Evolutionary conservation across 2,888 invertebrate genomes (phyloP), one percentile per base, ranked within the genome.

Genomic region (Tillus elongatus): DNA sequence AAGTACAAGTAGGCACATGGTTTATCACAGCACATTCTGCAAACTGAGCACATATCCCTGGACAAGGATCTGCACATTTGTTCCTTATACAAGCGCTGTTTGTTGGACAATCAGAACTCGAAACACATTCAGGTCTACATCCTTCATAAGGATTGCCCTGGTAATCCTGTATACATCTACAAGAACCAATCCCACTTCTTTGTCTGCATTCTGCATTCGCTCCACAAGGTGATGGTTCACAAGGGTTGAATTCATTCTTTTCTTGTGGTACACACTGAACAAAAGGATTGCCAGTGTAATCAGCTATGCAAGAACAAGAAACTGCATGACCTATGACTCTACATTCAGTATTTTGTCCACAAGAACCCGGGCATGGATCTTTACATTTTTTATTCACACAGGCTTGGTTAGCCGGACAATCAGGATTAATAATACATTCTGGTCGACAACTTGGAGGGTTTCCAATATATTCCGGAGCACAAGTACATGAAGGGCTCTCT

Each of bases 161-260:
- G 57, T 86, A 86, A 49, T 84, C 84, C 53, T 79, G 75, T 43
- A 86, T 75, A 54, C 88, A 90, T 27, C 77, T 75, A 57, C 88
- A 89, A 35, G 85, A 77, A 13, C 86, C 87, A 15, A 81, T 84
- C 24, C 81, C 83, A 51, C 85, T 82, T 43, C 79, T 73, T 60
- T 82, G 76, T 52, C 72, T 77, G 63, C 87, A 82, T 56, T 84
- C 67, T 2, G 90, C 87, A 60, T 90, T 91, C 1, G 82, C 67
- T 24, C 90, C 91, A 58, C 91, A 91, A 1, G 89, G 89, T 16
- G 86, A 86, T 35, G 89, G 87, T 57, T 86, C 80, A 57, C 88
- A 89, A 0, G 87, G 87, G 52, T 80, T 79, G 3, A 73, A 63
- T 11, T 70, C 67, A 54, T 75, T 73, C 48, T 70, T 73, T 60